Percentiles rank a stretch among this genome's conserved stretches.
phyloP scores from a whole-genome alignment of 2,797 vertebrate genomes.

The Pseudocheirus occidentalis region DNA sequence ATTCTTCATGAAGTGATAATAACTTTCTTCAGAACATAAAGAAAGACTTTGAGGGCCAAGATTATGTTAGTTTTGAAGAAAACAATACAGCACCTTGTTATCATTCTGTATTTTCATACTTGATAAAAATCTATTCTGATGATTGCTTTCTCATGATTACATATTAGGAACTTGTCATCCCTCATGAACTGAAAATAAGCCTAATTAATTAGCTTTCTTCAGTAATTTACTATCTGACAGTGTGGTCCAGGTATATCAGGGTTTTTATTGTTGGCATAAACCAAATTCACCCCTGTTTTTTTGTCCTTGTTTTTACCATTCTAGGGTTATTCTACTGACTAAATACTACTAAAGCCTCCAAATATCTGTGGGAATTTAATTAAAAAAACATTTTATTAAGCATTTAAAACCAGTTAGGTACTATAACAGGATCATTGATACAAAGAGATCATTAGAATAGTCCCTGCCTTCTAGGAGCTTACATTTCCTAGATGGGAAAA shows the following conservation, averaged over 20 bases:
- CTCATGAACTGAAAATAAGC: not conserved
- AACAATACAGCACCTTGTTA: slow-evolving; percentile 21
- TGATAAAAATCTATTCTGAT: slow-evolving; percentile 42
- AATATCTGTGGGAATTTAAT: not conserved
- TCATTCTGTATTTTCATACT: slow-evolving; percentile 58
- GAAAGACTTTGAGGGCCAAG: slow-evolving; percentile 55
- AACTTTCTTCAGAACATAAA: slow-evolving; percentile 53
- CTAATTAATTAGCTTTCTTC: slow-evolving; percentile 36
- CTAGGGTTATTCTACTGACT: slow-evolving; percentile 20
- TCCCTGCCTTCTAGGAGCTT: not conserved
- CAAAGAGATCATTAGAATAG: not conserved
- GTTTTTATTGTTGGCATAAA: slow-evolving; percentile 12
- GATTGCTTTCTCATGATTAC: slow-evolving; percentile 43
- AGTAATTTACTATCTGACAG: slow-evolving; percentile 6
- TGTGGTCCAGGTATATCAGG: not conserved
- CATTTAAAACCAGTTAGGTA: not conserved
- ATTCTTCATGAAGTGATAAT: slow-evolving; percentile 61
- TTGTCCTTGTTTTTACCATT: slow-evolving; percentile 4
- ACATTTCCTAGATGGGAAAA: not conserved
- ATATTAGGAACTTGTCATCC: slow-evolving; percentile 34
- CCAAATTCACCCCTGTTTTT: not conserved
- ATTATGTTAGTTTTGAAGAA: slow-evolving; percentile 47
- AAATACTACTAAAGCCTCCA: slow-evolving; percentile 26
- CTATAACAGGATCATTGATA: not conserved
- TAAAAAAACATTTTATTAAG: not conserved